Evolutionary conservation across 37 sponge, comb jelly and placozoan species (phyloP), one percentile per base, ranked within the genome.

Genomic region (Eunapius fragilis): DNA sequence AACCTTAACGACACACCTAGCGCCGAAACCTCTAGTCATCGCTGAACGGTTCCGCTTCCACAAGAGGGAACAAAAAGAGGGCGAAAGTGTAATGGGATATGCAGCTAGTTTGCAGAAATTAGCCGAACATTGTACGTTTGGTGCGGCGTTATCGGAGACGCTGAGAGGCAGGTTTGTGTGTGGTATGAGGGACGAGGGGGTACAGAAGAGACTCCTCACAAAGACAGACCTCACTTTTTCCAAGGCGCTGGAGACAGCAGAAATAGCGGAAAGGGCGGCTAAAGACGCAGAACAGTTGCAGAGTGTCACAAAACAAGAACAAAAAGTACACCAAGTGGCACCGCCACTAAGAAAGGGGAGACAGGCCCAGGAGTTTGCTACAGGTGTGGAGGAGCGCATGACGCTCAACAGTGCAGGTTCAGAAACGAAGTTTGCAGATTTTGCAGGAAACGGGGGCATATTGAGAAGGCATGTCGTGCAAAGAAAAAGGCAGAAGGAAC

Each of bases 381-480:
- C 74, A 12, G 89, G 31, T 88, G 89, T 68, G 89, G 84, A 68
- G 82, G 74, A 5, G 71, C 23, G 0, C 84, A 86, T 47, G 26
- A 74, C 48, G 26, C 78, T 22, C 50, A 28, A n/a, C 30, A 37
- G 13, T 89, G 84, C 84, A 10, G 77, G 27, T 76, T 74, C 82
- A 89, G 41, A 35, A 77, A 77, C 0, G 48, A 45, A 30, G 69
- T 37, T 3, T 89, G 89, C 74, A 58, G 13, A 33, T 31, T 48
- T 69, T 79, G 85, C 50, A 4, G 47, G 23, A 87, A 86, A 68
- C 75, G 32, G 77, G 90, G 85, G 13, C 90, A 89, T 37, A 41
- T 87, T 22, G 90, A 79, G 12, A 76, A 47, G 37, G 83, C 47
- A n/a, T 88, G 84, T 47, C 79, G 77, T 10, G 22, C 14, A 17